Percentiles rank a stretch among this genome's conserved stretches.
These are phyloP conservation scores for Diplolepis rosae DNA, from an alignment of 2,888 invertebrate genomes.

Conservation along the genomic window DNA sequence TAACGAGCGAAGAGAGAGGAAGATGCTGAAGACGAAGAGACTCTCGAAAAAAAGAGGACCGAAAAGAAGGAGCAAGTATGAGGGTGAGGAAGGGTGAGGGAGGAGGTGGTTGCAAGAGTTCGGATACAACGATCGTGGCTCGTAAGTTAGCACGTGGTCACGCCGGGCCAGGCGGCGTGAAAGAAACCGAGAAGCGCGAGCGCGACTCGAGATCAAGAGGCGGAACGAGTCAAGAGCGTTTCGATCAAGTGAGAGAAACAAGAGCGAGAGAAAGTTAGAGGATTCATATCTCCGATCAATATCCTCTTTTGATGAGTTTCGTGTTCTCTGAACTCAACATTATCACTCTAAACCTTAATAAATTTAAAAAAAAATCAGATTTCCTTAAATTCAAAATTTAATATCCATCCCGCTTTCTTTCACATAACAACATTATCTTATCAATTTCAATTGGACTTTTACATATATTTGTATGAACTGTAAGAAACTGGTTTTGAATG, in stretches of 20 bases:
- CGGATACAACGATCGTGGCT: constrained; percentile 64
- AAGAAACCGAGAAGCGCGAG: constrained; percentile 58
- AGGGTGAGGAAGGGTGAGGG: constrained; percentile 40
- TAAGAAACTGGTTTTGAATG: background rate
- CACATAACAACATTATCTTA: background rate
- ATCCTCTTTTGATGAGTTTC: background rate
- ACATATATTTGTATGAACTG: background rate
- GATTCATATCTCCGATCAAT: background rate
- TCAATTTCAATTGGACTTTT: background rate
- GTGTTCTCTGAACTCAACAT: background rate
- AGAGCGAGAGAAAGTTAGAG: constrained; percentile 38
- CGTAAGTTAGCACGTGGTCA: constrained; percentile 72
- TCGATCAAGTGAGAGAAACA: constrained; percentile 19
- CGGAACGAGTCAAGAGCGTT: constrained; percentile 41
- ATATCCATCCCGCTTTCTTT: background rate
- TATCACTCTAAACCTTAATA: background rate
- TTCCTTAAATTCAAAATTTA: background rate
- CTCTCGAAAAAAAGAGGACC: constrained; percentile 32
- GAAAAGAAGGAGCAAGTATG: constrained; percentile 51
- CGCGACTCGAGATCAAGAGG: constrained; percentile 55
- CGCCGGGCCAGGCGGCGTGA: constrained; percentile 52
- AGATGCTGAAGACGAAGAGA: constrained; percentile 39
- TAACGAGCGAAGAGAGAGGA: constrained; percentile 29
- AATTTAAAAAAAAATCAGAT: background rate
- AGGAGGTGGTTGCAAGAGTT: constrained; percentile 46